phyloP scores from a whole-genome alignment of 2,888 invertebrate genomes.

The Lepidochrysops patricia region DNA sequence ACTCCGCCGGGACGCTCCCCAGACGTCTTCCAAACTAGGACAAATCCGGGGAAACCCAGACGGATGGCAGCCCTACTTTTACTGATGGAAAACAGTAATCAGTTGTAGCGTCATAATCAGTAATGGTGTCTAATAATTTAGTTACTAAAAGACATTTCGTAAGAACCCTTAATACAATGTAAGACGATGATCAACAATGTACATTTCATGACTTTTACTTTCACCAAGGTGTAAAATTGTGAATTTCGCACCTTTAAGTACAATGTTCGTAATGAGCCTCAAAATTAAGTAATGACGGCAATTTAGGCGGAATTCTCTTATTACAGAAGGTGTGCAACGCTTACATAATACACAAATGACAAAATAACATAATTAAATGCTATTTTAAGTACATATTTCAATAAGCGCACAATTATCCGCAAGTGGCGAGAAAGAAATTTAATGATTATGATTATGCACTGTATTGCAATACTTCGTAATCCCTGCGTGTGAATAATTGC shows the following conservation, averaged over 20 bases:
- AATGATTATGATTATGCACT: constrained; percentile 5
- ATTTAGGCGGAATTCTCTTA: background rate
- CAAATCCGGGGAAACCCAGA: too few species aligned
- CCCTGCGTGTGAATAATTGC: constrained; percentile 7
- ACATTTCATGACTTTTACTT: background rate
- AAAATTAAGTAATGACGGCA: background rate
- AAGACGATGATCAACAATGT: background rate
- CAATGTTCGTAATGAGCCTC: background rate
- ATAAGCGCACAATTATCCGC: constrained; percentile 8
- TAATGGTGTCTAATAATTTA: too few species aligned
- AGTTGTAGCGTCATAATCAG: too few species aligned
- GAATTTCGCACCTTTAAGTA: background rate
- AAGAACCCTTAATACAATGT: too few species aligned
- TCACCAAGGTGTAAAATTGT: background rate
- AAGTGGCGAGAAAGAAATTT: constrained; percentile 10
- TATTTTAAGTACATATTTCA: constrained; percentile 12
- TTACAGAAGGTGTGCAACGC: background rate
- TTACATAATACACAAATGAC: constrained; percentile 6
- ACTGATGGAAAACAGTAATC: too few species aligned
- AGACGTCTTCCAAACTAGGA: too few species aligned
- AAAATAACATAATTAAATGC: constrained; percentile 10
- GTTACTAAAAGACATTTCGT: too few species aligned
- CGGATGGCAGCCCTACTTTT: too few species aligned
- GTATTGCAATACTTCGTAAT: background rate
- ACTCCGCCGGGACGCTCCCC: too few species aligned